Percentiles rank a stretch among this genome's conserved stretches.
These are phyloP conservation scores for Hylaeus anthracinus DNA, from an alignment of 1,140 invertebrate species.

Conservation along the genomic window DNA sequence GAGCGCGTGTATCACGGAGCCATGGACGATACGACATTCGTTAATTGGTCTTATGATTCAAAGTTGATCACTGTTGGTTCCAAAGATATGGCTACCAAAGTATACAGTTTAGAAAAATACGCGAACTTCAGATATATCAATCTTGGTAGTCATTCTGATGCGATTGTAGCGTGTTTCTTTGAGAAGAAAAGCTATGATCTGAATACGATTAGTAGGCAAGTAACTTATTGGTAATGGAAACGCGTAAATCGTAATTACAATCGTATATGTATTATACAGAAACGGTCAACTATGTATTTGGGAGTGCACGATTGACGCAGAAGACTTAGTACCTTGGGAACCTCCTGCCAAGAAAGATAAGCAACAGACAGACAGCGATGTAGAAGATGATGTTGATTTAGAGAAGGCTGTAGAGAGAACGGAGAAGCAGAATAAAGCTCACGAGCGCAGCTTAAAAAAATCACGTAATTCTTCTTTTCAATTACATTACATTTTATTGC, in stretches of 20 bases:
- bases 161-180: constrained; percentile 93
- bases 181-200: constrained; percentile 92
- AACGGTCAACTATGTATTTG: constrained; percentile 91
- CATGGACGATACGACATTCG: constrained; percentile 90
- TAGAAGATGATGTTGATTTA: constrained; percentile 78
- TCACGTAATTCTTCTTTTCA: constrained; percentile 19
- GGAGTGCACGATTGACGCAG: constrained; percentile 89
- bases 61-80: constrained; percentile 92
- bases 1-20: constrained; percentile 90
- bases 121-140: constrained; percentile 88
- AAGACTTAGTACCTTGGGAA: constrained; percentile 82
- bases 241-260: background rate
- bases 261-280: constrained; percentile 71
- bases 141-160: constrained; percentile 90
- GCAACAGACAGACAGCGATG: constrained; percentile 75
- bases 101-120: constrained; percentile 89
- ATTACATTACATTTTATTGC: background rate
- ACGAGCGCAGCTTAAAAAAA: constrained; percentile 28
- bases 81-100: constrained; percentile 91
- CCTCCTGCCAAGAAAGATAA: constrained; percentile 79
- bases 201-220: constrained; percentile 87
- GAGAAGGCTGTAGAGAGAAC: constrained; percentile 74
- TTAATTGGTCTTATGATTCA: constrained; percentile 96
- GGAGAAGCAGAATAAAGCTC: constrained; percentile 46
- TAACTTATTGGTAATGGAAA: no score